Evolutionary conservation across 2,888 invertebrate species (phyloP).

Genomic region (Caenorhabditis sp.): DNA sequence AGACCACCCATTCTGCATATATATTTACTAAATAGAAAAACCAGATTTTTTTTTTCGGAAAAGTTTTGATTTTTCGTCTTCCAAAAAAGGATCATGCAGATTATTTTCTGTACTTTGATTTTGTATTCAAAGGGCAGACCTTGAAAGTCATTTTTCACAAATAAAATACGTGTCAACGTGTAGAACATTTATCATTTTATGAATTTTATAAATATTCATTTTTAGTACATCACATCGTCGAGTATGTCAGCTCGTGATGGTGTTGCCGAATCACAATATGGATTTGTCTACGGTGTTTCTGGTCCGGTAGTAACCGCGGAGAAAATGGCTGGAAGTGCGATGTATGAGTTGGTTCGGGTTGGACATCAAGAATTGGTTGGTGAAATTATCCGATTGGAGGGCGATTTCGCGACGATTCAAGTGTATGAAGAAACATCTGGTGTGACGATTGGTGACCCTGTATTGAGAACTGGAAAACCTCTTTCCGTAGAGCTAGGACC

Average conservation of each 20-base stretch:
- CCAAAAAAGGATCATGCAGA: background rate
- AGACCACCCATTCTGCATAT: background rate
- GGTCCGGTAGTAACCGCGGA: slow-evolving; percentile 76
- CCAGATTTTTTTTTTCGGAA: background rate
- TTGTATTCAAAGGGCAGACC: too few species aligned
- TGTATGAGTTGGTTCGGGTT: slow-evolving; percentile 99
- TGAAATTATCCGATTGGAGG: slow-evolving; percentile 98
- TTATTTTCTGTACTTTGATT: background rate
- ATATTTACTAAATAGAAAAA: background rate
- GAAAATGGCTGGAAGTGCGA: slow-evolving; percentile 88
- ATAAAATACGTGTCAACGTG: slow-evolving; percentile 2
- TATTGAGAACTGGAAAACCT: slow-evolving; percentile 97
- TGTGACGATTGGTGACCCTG: slow-evolving; percentile 98
- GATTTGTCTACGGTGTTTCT: slow-evolving; percentile 95
- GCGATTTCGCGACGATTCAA: slow-evolving; percentile 99
- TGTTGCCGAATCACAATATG: slow-evolving; percentile 82
- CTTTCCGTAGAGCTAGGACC: slow-evolving; percentile 97
- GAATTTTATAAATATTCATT: background rate
- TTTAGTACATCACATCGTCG: slow-evolving; percentile 8
- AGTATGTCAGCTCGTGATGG: slow-evolving; percentile 19
- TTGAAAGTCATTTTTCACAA: background rate
- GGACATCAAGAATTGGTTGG: slow-evolving; percentile 97
- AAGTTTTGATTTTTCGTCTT: background rate
- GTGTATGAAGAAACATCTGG: slow-evolving; percentile 82
- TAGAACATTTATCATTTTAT: background rate